Conservation (phyloP, 2,113 vertebrate genomes). For the Machaerirhynchus nigripectus region DNA sequence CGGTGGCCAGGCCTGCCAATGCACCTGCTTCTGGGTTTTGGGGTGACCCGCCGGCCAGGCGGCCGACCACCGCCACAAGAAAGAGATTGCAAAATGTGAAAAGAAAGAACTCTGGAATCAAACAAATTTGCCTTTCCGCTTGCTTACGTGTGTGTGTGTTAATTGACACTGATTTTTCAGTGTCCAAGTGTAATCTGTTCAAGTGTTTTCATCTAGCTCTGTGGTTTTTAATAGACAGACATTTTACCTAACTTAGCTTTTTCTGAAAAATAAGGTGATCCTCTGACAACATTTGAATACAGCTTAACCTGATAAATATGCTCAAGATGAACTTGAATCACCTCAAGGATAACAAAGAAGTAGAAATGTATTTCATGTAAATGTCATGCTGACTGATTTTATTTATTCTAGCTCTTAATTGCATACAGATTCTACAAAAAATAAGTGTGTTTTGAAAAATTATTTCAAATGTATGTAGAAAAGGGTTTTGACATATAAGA, state of each 20-base stretch:
- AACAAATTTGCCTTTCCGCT: not conserved
- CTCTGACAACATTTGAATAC: not conserved
- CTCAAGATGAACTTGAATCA: not conserved
- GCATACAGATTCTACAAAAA: not conserved
- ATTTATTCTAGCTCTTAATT: not conserved
- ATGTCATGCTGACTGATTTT: not conserved
- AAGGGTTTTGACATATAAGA: not conserved
- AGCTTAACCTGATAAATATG: not conserved
- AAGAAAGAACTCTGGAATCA: not conserved
- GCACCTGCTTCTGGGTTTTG: no score
- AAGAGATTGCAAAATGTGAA: not conserved
- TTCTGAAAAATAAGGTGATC: not conserved
- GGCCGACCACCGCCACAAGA: no score
- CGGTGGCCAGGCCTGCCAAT: no score
- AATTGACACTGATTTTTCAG: not conserved
- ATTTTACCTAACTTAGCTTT: not conserved
- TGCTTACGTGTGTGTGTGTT: not conserved
- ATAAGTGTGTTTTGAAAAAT: not conserved
- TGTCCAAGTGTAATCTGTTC: not conserved
- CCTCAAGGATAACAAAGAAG: not conserved
- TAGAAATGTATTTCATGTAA: not conserved
- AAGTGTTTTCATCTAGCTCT: not conserved
- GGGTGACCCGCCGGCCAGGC: no score
- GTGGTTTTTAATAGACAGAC: not conserved
- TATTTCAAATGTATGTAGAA: not conserved